Evolutionary conservation across 2,888 invertebrate species (phyloP).

Genomic region (Rhaphigaster nebulosa): DNA sequence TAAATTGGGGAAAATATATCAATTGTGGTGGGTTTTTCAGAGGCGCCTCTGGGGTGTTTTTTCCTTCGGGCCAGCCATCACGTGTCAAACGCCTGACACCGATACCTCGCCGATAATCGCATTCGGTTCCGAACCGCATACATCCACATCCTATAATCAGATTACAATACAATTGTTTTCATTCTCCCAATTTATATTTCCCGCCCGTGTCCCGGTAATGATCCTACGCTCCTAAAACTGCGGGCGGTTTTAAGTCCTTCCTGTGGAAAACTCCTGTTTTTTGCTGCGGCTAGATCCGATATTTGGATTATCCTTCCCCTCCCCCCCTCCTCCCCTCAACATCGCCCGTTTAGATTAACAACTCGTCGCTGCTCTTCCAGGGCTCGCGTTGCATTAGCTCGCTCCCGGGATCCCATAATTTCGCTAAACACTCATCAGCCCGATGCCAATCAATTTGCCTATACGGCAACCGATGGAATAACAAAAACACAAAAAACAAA

Average conservation of each 20-base stretch:
- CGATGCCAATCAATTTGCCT: conserved; percentile 36
- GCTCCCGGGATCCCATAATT: background rate
- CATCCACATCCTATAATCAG: conserved; percentile 56
- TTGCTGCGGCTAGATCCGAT: conserved; percentile 52
- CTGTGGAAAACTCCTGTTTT: conserved; percentile 47
- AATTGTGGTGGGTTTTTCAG: conserved; percentile 16
- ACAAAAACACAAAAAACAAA: conserved; percentile 3
- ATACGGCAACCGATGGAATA: conserved; percentile 4
- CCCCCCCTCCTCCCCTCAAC: too few species aligned
- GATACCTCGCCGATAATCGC: conserved; percentile 56
- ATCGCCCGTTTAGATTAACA: conserved; percentile 58
- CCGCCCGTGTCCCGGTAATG: conserved; percentile 55
- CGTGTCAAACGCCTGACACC: conserved; percentile 56
- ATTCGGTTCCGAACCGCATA: conserved; percentile 47
- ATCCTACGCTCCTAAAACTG: conserved; percentile 18
- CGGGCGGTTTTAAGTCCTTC: conserved; percentile 47
- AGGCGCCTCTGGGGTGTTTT: conserved; percentile 50
- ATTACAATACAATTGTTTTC: conserved; percentile 61
- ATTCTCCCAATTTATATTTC: conserved; percentile 61
- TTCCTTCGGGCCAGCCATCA: conserved; percentile 53
- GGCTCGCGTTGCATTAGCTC: background rate
- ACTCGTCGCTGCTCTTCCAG: conserved; percentile 34
- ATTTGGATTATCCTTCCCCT: conserved; percentile 52
- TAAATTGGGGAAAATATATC: conserved; percentile 58
- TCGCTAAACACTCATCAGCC: conserved; percentile 43